Base-by-base conservation (phyloP, 2,888 invertebrate species). In the Allygus modestus region DNA sequence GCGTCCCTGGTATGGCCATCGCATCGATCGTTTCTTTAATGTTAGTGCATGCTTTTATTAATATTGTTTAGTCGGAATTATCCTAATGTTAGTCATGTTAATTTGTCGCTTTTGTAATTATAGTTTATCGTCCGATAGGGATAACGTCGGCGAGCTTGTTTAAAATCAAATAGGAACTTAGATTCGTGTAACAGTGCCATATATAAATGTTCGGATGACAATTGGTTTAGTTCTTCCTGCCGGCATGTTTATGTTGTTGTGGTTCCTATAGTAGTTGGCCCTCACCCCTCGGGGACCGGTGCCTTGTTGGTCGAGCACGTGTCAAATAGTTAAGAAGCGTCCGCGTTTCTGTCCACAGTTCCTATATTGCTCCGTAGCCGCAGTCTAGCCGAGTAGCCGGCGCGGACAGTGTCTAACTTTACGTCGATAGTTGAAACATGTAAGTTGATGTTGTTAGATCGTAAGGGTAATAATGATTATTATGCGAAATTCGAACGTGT, bases 331-430 rank as follows among this genome's bases (percentile, higher is more conserved):
- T 84, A 86, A 85, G 85, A 86, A 85, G 84, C 85, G 77, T 58
- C 58, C 15, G 65, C 82, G 86, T 85, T 85, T 86, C 85, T 87
- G 87, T 88, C 87, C 87, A 88, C 88, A 88, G 88, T 88, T 88
- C 88, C 88, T 88, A 88, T 88, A 87, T 88, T 87, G 87, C 87
- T 87, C 88, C 88, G 87, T 88, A 87, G 87, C 85, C 86, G n/a
- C n/a, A n/a, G n/a, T n/a, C n/a, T n/a, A 28, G 71, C 37, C n/a
- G 71, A 33, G 31, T 69, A 69, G 69, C 12, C 17, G 69, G 69
- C 73, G 41, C 73, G 73, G 41, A 37, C 43, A 73, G 37, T 73
- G 73, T 73, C 73, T 43, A 43, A 73, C 37, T 73, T 65, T 43
- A 43, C 73, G 73, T 73, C 73, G 41, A 73, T 73, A 73, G 73